A percentile compares a stretch with the other conserved stretches of the same genome.
Evolutionary conservation across 1,140 invertebrate genomes (phyloP).

Genomic region (Luehdorfia chinensis): DNA sequence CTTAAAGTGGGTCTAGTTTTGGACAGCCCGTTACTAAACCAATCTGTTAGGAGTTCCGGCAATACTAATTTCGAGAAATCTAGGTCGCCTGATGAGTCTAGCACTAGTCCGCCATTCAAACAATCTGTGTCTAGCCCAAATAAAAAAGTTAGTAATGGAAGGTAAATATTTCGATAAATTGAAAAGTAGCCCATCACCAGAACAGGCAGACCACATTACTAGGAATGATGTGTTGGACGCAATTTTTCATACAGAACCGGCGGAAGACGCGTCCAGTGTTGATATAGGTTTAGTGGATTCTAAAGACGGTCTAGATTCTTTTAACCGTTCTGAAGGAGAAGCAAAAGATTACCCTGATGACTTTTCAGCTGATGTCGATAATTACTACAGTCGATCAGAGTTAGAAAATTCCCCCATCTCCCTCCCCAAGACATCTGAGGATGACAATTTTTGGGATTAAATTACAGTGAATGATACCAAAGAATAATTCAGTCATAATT

Average conservation of each 20-base stretch:
- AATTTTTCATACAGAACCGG: constrained; percentile 33
- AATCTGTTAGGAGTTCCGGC: too few species aligned
- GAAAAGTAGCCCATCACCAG: neutral
- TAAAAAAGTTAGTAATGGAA: too few species aligned
- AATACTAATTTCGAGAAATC: too few species aligned
- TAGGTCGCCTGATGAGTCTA: too few species aligned
- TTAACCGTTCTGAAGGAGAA: constrained; percentile 27
- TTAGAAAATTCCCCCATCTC: constrained; percentile 48
- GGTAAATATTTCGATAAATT: too few species aligned
- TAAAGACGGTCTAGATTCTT: constrained; percentile 24
- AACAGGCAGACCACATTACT: constrained; percentile 19
- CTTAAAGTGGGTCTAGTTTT: too few species aligned
- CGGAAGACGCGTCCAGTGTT: constrained; percentile 28
- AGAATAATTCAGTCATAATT: constrained; percentile 53
- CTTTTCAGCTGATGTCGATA: constrained; percentile 52
- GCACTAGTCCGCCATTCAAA: too few species aligned
- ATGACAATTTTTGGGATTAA: constrained; percentile 60
- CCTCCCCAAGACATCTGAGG: constrained; percentile 42
- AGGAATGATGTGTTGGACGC: constrained; percentile 38
- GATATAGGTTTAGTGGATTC: constrained; percentile 32
- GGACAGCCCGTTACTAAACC: too few species aligned
- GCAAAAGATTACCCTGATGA: constrained; percentile 46
- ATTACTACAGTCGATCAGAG: constrained; percentile 48
- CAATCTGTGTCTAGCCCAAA: too few species aligned
- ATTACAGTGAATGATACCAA: constrained; percentile 38